Evolutionary conservation across 2,797 vertebrate species (phyloP).

Genomic region (Balearica regulorum): DNA sequence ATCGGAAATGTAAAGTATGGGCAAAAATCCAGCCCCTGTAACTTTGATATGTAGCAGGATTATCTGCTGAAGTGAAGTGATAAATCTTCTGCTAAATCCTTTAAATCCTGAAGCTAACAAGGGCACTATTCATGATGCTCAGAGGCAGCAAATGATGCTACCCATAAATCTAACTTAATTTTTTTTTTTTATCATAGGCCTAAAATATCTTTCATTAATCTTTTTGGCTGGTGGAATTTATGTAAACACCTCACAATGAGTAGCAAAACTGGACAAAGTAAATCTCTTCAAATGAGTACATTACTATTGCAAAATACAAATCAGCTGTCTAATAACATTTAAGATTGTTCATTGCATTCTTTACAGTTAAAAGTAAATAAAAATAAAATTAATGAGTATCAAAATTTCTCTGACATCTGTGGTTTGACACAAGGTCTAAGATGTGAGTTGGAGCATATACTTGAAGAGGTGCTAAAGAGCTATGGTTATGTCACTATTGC

Average conservation of each 20-base stretch:
- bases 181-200: not conserved
- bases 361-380: not conserved
- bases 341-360: not conserved
- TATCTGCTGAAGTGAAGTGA: not conserved
- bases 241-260: not conserved
- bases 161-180: not conserved
- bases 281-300: not conserved
- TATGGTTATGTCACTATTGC: not conserved
- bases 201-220: not conserved
- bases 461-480: not conserved
- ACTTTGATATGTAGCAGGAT: not conserved
- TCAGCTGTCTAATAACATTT: not conserved
- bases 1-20: not conserved
- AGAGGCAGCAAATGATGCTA: not conserved
- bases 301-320: not conserved
- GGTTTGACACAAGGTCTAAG: not conserved
- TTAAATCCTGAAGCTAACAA: not conserved
- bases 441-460: not conserved
- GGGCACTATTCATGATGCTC: not conserved
- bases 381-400: not conserved
- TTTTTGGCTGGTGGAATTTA: not conserved
- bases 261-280: not conserved
- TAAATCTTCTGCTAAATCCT: not conserved
- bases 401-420: not conserved
- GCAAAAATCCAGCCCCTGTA: not conserved